Evolutionary conservation across 2,113 vertebrate species (phyloP).

Genomic region (Gambusia holbrooki): DNA sequence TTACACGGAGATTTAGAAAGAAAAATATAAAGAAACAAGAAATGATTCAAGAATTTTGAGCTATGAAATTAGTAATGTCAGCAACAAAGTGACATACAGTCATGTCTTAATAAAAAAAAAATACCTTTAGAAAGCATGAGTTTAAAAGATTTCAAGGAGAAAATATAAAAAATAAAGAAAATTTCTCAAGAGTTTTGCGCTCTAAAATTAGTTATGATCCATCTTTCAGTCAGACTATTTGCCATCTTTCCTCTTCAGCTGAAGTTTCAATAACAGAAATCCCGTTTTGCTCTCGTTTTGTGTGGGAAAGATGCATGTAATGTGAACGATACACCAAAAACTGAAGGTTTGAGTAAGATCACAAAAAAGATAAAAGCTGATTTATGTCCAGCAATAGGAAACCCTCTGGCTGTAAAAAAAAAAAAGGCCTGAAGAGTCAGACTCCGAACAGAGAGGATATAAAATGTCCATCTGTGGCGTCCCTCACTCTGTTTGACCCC

Average conservation of each 20-base stretch:
- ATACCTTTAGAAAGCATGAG: too few species aligned
- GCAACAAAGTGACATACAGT: too few species aligned
- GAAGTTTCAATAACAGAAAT: conserved; percentile 44
- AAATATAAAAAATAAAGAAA: too few species aligned
- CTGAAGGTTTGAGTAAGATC: conserved; percentile 34
- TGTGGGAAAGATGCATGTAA: conserved; percentile 24
- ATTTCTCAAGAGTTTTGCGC: too few species aligned
- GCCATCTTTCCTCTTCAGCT: conserved; percentile 11
- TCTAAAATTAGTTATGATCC: background rate
- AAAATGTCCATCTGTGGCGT: conserved; percentile 43
- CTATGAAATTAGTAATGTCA: too few species aligned
- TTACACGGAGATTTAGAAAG: too few species aligned
- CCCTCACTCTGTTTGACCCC: conserved; percentile 20
- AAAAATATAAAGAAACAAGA: too few species aligned
- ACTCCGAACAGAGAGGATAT: conserved; percentile 28
- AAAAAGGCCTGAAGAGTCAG: background rate
- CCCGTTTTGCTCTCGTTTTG: conserved; percentile 19
- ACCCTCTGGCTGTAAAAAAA: conserved; percentile 14
- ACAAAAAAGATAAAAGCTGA: conserved; percentile 41
- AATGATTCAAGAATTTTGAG: too few species aligned
- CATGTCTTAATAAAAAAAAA: too few species aligned
- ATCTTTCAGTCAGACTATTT: background rate
- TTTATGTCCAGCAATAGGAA: conserved; percentile 51
- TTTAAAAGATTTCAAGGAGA: too few species aligned
- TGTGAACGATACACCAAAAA: conserved; percentile 33